Evolutionary conservation across 2,888 invertebrate species (phyloP).

Genomic region (Watsonalla binaria): DNA sequence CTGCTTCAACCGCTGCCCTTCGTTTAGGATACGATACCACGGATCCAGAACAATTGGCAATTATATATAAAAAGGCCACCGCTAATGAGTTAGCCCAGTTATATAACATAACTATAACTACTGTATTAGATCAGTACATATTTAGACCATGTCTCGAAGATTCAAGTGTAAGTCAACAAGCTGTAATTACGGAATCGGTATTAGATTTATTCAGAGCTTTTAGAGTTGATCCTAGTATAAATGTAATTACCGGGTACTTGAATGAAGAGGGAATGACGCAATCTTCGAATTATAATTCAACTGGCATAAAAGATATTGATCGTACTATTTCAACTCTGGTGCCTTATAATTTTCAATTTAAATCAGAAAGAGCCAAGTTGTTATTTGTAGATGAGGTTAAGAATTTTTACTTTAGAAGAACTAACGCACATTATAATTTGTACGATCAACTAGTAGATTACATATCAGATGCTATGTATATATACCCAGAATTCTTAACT

Average conservation of each 20-base stretch:
- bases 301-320: slow-evolving; percentile 17
- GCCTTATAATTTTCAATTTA: slow-evolving; percentile 25
- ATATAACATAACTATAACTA: slow-evolving; percentile 16
- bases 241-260: slow-evolving; percentile 37
- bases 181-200: slow-evolving; percentile 24
- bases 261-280: slow-evolving; percentile 36
- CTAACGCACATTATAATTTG: slow-evolving; percentile 6
- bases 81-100: slow-evolving; percentile 26
- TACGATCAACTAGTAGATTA: slow-evolving; percentile 25
- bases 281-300: slow-evolving; percentile 20
- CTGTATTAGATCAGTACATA: slow-evolving; percentile 19
- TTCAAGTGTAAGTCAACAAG: slow-evolving; percentile 4
- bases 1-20: slow-evolving; percentile 22
- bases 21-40: slow-evolving; percentile 28
- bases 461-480: slow-evolving; percentile 31
- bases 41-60: slow-evolving; percentile 27
- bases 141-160: slow-evolving; percentile 32
- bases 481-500: slow-evolving; percentile 19
- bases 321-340: slow-evolving; percentile 18
- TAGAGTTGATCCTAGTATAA: slow-evolving; percentile 12
- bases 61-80: slow-evolving; percentile 27
- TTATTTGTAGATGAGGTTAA: slow-evolving; percentile 19
- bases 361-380: slow-evolving; percentile 14
- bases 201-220: slow-evolving; percentile 17
- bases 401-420: slow-evolving; percentile 29